Conservation (phyloP, 1,140 invertebrate species). For the Galendromus occidentalis region DNA sequence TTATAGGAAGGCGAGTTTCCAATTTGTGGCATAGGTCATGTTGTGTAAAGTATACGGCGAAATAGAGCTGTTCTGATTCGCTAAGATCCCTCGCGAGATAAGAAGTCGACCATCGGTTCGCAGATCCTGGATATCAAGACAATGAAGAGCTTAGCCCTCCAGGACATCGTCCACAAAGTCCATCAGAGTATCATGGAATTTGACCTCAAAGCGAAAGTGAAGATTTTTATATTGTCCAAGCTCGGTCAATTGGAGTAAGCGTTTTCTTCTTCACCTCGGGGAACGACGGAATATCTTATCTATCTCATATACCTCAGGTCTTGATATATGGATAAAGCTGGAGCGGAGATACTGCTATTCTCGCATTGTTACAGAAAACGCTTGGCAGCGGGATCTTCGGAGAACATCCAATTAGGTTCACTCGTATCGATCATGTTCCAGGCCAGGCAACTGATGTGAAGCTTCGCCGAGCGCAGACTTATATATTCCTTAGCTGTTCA, state of each 20-base stretch:
- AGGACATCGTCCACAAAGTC: constrained; percentile 69
- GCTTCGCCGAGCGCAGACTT: background rate
- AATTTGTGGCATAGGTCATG: constrained; percentile 41
- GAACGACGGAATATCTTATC: no score
- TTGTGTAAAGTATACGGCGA: no score
- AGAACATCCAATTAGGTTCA: constrained; percentile 71
- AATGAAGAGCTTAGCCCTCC: constrained; percentile 61
- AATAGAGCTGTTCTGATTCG: background rate
- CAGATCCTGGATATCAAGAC: constrained; percentile 53
- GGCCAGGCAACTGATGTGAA: constrained; percentile 32
- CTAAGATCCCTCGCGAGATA: no score
- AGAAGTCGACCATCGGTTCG: background rate
- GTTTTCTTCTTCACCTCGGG: background rate
- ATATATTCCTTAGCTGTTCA: constrained; percentile 14
- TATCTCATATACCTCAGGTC: no score
- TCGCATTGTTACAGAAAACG: constrained; percentile 46
- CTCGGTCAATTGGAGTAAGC: background rate
- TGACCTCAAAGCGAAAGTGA: background rate
- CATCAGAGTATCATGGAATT: constrained; percentile 41
- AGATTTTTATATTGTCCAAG: background rate
- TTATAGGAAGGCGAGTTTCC: constrained; percentile 34
- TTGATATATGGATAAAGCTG: no score
- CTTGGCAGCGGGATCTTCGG: constrained; percentile 74
- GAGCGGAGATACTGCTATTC: no score
- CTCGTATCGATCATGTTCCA: constrained; percentile 42